These are phyloP conservation scores for Pycnomerus fuliginosus DNA, from an alignment of 2,888 invertebrate species.

Conservation along the genomic window DNA sequence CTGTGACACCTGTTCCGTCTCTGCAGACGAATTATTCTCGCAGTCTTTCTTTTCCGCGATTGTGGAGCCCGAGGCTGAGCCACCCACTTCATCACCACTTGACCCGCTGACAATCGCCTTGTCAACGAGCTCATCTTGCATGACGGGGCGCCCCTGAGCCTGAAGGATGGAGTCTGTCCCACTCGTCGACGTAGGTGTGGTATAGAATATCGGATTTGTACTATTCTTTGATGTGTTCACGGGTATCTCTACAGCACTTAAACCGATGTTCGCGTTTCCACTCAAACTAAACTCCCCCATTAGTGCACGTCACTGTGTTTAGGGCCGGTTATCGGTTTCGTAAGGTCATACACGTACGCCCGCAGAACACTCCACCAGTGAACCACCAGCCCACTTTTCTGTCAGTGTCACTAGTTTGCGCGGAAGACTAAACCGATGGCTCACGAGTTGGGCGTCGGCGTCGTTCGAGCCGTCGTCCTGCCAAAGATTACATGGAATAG, in stretches of 20 bases:
- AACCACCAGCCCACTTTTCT: conserved; percentile 48
- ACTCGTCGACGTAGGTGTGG: conserved; percentile 45
- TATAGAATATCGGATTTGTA: conserved; percentile 46
- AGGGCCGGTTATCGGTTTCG: conserved; percentile 36
- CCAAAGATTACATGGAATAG: conserved; percentile 38
- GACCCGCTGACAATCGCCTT: conserved; percentile 44
- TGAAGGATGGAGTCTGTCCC: conserved; percentile 34
- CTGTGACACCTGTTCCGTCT: conserved; percentile 43
- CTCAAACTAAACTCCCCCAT: conserved; percentile 55
- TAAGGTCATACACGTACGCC: conserved; percentile 34
- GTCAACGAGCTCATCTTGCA: conserved; percentile 54
- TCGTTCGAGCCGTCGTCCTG: conserved; percentile 34
- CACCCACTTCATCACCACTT: conserved; percentile 38
- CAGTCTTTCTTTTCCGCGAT: conserved; percentile 38
- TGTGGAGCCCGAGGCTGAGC: conserved; percentile 16
- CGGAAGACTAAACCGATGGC: conserved; percentile 35
- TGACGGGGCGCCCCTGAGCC: conserved; percentile 46
- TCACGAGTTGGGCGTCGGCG: conserved; percentile 31
- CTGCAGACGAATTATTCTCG: conserved; percentile 29
- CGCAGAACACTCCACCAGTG: conserved; percentile 47
- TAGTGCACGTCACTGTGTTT: conserved; percentile 48
- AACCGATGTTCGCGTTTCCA: conserved; percentile 52
- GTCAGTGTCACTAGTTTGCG: conserved; percentile 44
- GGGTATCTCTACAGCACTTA: conserved; percentile 51
- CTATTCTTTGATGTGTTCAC: conserved; percentile 46